phyloP scores from a whole-genome alignment of 2,888 invertebrate genomes.

The Caenorhabditis sp. region DNA sequence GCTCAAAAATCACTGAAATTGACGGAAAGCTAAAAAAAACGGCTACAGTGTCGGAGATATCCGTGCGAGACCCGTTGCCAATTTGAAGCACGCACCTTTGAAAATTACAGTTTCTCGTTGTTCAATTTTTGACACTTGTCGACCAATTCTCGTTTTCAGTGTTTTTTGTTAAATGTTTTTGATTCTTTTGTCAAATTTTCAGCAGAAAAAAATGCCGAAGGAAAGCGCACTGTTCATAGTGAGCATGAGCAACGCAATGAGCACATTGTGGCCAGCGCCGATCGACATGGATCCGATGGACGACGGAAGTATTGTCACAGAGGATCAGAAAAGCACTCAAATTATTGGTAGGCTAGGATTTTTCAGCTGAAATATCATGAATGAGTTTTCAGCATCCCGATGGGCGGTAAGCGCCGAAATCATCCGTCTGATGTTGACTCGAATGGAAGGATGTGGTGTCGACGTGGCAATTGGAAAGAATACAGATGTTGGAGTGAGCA shows the following conservation, averaged over 20 bases:
- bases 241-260: constrained; percentile 44
- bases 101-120: too few species aligned
- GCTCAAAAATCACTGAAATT: too few species aligned
- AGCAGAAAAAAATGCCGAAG: constrained; percentile 8
- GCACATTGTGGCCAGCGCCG: constrained; percentile 28
- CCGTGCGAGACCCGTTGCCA: too few species aligned
- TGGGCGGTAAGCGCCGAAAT: constrained; percentile 28
- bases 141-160: too few species aligned
- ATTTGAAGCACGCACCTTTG: too few species aligned
- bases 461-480: constrained; percentile 21
- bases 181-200: neutral
- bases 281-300: constrained; percentile 39
- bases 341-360: neutral
- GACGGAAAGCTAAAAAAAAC: too few species aligned
- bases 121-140: too few species aligned
- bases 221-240: constrained; percentile 34
- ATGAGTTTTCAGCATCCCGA: constrained; percentile 16
- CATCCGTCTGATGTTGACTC: constrained; percentile 8
- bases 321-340: neutral
- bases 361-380: neutral
- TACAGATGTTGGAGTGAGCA: constrained; percentile 10
- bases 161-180: neutral
- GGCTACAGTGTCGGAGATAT: too few species aligned
- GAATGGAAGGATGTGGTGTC: constrained; percentile 20
- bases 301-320: neutral